Base-by-base conservation (phyloP, 1,140 invertebrate species). In the Orchesella cincta region DNA sequence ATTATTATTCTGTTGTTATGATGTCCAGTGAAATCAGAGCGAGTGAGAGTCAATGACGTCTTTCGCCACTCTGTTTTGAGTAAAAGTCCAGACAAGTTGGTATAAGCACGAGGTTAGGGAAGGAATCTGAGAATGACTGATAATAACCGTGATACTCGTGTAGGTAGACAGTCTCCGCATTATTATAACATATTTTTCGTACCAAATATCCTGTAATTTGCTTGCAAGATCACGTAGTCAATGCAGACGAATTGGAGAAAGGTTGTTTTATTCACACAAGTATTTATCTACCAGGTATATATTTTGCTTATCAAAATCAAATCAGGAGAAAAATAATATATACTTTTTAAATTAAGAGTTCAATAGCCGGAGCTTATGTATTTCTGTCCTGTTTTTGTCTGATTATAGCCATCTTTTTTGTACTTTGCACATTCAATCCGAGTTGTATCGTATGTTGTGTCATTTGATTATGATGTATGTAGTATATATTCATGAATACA, bases 61-160 rank as follows among this genome's bases (percentile, higher is more conserved):
- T 46, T 8, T 46, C 39, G 8, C 39, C 20, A 46, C 20, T 46
- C 20, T 12, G 8, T 8, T 46, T 12, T 20, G 8, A 46, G 39
- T 46, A 20, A 46, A 20, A 46, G n/a, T 12, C 20, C 39, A 46
- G 8, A 8, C 39, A 46, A 46, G 39, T 12, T 46, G 8, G 39
- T n/a, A n/a, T n/a, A n/a, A n/a, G n/a, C n/a, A n/a, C n/a, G n/a
- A n/a, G n/a, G n/a, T n/a, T n/a, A n/a, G n/a, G n/a, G n/a, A n/a
- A n/a, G n/a, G n/a, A n/a, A n/a, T n/a, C 8, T 26, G 12, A 67
- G 31, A 67, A 67, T 67, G 62, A 67, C 62, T 67, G 62, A 67
- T 67, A 67, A 67, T 16, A 31, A 12, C 8, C 20, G 20, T 8
- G 39, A 46, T 67, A 23, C 26, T 57, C 8, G 54, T 31, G 33